Evolutionary conservation across 2,888 invertebrate genomes (phyloP), one percentile per base, ranked within the genome.

Genomic region (Dynastes grantii): DNA sequence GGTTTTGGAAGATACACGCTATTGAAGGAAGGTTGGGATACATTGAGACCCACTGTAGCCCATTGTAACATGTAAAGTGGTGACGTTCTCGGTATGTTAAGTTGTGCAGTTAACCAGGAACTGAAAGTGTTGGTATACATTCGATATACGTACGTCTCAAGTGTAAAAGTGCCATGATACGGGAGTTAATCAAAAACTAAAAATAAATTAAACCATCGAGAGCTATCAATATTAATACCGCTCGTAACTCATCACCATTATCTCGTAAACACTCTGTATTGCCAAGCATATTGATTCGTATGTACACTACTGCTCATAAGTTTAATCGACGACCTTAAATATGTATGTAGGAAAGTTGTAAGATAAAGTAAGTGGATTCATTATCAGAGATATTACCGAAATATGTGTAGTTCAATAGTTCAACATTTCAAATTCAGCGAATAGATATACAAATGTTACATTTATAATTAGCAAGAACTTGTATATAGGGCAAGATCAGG

Each of bases 161-260:
- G 71, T 71, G 55, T 55, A 32, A 55, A 53, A 55, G 49, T 37
- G 29, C n/a, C 37, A 16, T 16, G 65, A 16, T 65, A 40, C 40
- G 45, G 11, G 65, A 65, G 16, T 53, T 29, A 37, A 37, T 16
- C 71, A 16, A 16, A 8, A 65, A 53, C 71, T 71, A 71, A 55
- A 71, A 71, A 71, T 71, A 71, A 71, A 37, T 71, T n/a, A 53
- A 55, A 71, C 71, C 37, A 71, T 53, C 55, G 16, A 37, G 11
- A 51, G 68, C 16, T 53, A 27, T 68, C 53, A 49, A 51, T 51
- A 22, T 68, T 37, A 55, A 32, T 32, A 71, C 32, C 32, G 55
- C 37, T 55, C 71, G 37, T 71, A 71, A 53, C 71, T 71, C 71
- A 71, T 71, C 71, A 53, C 71, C 22, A 55, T 55, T 71, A 71